Evolutionary conservation across 2,888 invertebrate species (phyloP).

Genomic region (Eupithecia abbreviata): DNA sequence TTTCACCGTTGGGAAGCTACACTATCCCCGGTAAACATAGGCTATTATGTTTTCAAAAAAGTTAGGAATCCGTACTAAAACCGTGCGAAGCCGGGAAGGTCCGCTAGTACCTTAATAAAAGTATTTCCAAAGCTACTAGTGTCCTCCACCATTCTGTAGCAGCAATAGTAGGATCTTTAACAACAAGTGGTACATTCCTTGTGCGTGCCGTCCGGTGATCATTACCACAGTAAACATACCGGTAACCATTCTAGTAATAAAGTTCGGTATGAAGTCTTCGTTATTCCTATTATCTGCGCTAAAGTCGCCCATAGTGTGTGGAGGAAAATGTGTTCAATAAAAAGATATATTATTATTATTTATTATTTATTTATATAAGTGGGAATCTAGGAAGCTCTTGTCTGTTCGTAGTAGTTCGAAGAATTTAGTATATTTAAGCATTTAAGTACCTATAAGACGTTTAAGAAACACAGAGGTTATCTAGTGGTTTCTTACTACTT

Average conservation of each 20-base stretch:
- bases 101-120: not conserved
- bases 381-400: not conserved
- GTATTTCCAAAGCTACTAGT: not conserved
- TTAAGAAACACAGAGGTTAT: too few species aligned
- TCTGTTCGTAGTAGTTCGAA: not conserved
- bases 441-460: too few species aligned
- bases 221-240: conserved; percentile 59
- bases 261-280: not conserved
- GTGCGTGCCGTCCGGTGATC: conserved; percentile 64
- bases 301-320: not conserved
- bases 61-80: too few species aligned
- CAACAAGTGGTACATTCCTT: conserved; percentile 54
- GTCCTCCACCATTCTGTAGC: not conserved
- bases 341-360: not conserved
- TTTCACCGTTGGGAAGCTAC: too few species aligned
- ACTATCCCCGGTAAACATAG: too few species aligned
- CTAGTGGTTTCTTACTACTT: too few species aligned
- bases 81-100: too few species aligned
- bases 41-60: too few species aligned
- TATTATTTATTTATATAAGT: too few species aligned
- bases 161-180: conserved; percentile 29
- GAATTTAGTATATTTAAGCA: not conserved
- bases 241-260: conserved; percentile 23
- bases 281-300: not conserved
- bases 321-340: not conserved